phyloP scores from a whole-genome alignment of 2,888 invertebrate species.

The Agonopterix arenella region DNA sequence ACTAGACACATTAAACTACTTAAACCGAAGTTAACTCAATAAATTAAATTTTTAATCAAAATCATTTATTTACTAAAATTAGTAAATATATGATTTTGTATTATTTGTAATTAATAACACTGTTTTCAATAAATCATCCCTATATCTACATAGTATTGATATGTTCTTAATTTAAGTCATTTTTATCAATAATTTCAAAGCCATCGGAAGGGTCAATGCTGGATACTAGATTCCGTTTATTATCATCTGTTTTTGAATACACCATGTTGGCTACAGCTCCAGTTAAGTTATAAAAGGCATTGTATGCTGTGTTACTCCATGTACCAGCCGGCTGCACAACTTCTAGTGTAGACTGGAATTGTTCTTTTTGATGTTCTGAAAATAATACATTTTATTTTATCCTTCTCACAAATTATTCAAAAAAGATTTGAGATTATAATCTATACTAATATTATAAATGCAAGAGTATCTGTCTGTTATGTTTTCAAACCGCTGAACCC shows the following conservation, averaged over 20 bases:
- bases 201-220: conserved; percentile 66
- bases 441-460: no score
- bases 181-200: conserved; percentile 69
- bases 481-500: no score
- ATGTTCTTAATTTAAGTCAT: conserved; percentile 44
- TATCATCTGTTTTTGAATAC: conserved; percentile 35
- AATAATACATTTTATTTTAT: conserved; percentile 10
- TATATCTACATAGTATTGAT: conserved; percentile 5
- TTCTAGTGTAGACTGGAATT: conserved; percentile 48
- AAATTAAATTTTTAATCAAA: no score
- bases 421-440: no score
- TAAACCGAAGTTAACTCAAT: no score
- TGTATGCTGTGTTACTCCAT: conserved; percentile 59
- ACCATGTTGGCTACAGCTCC: conserved; percentile 55
- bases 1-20: no score
- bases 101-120: not conserved
- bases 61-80: not conserved
- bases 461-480: no score
- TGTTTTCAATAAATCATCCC: not conserved
- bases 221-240: conserved; percentile 45
- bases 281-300: conserved; percentile 51
- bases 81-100: not conserved
- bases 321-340: conserved; percentile 37
- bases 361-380: conserved; percentile 50
- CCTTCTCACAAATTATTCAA: no score